Base-by-base conservation (phyloP, 2,888 invertebrate species). In the Amphipyra berbera region DNA sequence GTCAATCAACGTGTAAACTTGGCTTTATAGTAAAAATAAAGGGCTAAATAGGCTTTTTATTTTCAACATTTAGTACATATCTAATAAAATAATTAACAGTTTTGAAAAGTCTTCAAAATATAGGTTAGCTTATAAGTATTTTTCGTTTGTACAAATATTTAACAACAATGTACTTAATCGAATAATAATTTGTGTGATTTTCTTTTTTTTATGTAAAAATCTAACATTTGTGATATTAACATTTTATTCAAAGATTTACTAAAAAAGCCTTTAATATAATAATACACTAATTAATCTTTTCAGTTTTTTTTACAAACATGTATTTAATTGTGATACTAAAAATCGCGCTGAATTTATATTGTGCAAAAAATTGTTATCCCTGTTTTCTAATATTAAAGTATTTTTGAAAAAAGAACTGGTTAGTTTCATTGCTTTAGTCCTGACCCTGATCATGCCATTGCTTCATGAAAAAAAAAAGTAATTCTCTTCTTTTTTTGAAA, bases 351-450 rank as follows among this genome's bases (percentile, higher is more conserved):
- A 67, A 78, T 65, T 65, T 62, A 58, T 67, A 61, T 48, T 76
- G 56, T 69, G 61, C 37, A 21, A 21, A 63, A 55, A 70, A 73
- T 76, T 89, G 85, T 85, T 82, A 83, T 64, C 69, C 53, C 59
- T 84, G 76, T 85, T 86, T 84, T 76, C 67, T 81, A 78, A 79
- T 71, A 90, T 90, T 90, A 91, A 91, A 91, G 55, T 80, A 71
- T 85, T 82, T 86, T 83, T 79, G 45, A 75, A 87, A 89, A 83
- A 68, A 62, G 68, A 77, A 76, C 64, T 47, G 76, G 62, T 76
- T 91, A 75, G 94, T 94, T 94, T 94, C 94, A 94, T 94, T 94
- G 94, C 94, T 94, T 94, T 94, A 90, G 89, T 90, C 92, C 92
- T 85, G 76, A 68, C 87, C 91, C 78, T 79, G 47, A 61, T 58